Base-by-base conservation (phyloP, 2,888 invertebrate species). In the Xanthostigma xanthostigma region DNA sequence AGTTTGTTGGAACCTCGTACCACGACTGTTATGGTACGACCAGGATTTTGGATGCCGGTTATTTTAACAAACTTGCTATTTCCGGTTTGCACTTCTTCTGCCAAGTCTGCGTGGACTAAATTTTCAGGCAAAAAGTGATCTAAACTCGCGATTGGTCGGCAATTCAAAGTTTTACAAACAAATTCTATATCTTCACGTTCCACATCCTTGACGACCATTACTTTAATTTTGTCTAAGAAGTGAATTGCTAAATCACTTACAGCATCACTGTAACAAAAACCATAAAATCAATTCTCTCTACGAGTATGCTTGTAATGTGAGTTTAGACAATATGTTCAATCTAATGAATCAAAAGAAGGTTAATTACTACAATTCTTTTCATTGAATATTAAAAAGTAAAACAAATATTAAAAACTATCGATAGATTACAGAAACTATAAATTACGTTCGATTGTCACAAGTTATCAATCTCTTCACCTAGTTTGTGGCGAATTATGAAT, bases 131-230 rank as follows among this genome's bases (percentile, higher is more conserved):
- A 76, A 67, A 98, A 98, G 65, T 98, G 98, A 70, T 98, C 98
- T 53, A 97, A 72, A n/a, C 95, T 95, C 6, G 98, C 98, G 58
- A 98, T 92, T 0, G 98, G 98, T 45, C 94, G 78, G 64, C 95
- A 95, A 27, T 85, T 85, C 33, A 96, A 70, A 8, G 91, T 90
- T 74, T 94, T 96, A 70, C 94, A 95, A 14, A 98, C 84, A 67
- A 95, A 97, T 62, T 97, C 93, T 56, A 99, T 89, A 60, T 99
- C 97, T 65, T 97, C 97, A 46, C 98, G 80, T 67, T 99, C 98
- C 49, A 99, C 80, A 63, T 99, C 97, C 67, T 94, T 96, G 46
- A 98, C 81, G 1, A 97, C 96, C 84, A 98, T 86, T 48, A 95
- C 93, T 68, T 99, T 99, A 66, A 97, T 92, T 73, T 98, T 98